Base-by-base conservation (phyloP, 2,113 vertebrate species). In the Oxygymnocypris stewartii region DNA sequence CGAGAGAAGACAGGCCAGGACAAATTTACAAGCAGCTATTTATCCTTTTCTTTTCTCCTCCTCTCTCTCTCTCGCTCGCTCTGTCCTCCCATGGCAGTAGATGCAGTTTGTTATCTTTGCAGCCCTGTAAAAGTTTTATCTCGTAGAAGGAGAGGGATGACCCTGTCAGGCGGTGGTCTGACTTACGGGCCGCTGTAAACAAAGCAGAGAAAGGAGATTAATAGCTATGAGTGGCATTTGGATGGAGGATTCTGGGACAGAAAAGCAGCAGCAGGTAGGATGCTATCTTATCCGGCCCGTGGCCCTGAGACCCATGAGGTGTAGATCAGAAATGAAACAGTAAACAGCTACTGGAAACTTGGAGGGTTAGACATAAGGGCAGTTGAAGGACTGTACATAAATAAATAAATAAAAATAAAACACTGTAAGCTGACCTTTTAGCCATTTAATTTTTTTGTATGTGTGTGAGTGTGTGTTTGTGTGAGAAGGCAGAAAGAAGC, bases 81-180 rank as follows among this genome's bases (percentile, higher is more conserved):
- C 82, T 74, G 31, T 74, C 82, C 65, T 7, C 88, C 85, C 80
- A 88, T 82, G 84, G 89, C 86, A 47, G 88, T 79, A 84, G 86
- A 82, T 91, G 90, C 91, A 91, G 92, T 94, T 93, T 93, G 92
- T 92, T 90, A 93, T 88, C 87, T 89, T 89, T 89, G 87, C 85
- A 86, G 91, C 86, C 90, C 91, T 87, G 93, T 94, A 93, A 94
- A 95, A 92, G 88, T 94, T 94, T 94, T 92, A 93, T 91, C 91
- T 16, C 73, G 35, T 88, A 89, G 89, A 91, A 90, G 87, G 90
- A 93, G 91, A 93, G 85, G 84, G 88, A 92, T 90, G 89, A 90
- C 91, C 73, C 90, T 90, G 91, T 92, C 92, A 91, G 84, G 79
- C 71, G 84, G 85, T 87, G 92, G 44, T 87, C 65, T 92, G 92